Base-by-base conservation (phyloP, 2,888 invertebrate genomes). In the Athalia circularis region DNA sequence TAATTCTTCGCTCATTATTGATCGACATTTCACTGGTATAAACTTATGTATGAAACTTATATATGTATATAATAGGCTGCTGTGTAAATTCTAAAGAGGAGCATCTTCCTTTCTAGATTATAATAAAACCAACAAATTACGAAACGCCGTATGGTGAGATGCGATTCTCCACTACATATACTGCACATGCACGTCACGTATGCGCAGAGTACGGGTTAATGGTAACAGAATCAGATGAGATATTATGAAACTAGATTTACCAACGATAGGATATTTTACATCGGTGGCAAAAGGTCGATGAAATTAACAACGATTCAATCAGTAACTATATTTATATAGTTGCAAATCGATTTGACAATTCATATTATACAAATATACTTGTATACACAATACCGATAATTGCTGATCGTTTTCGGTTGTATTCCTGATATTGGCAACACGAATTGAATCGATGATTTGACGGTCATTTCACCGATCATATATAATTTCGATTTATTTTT, bases 21-120 rank as follows among this genome's bases (percentile, higher is more conserved):
- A 54, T 8, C 3, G 3, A 54, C 54, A 13, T 15, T 50, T 70
- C 43, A 65, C 48, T 67, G 11, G 47, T 8, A 59, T 65, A 45
- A 47, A 65, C 77, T n/a, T 45, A n/a, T n/a, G 9, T 47, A 59
- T n/a, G 59, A 15, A 8, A 45, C n/a, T n/a, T 47, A 43, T 52
- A 13, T 48, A 65, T 13, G 9, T 5, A 15, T 13, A 7, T 15
- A 48, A 29, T 0, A 29, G 13, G 59, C 0, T 13, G 5, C n/a
- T 7, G 29, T 11, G 62, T 67, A 67, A 54, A 77, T 61, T 65
- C 59, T 43, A 5, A 72, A 72, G 72, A 57, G 52, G 79, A 79
- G 79, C 79, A 79, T 80, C 80, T 80, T 77, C 79, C 80, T 79
- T 79, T 80, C 80, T 75, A 76, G n/a, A n/a, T 54, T 8, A 29